A percentile compares a stretch with the other conserved stretches of the same genome.
Evolutionary conservation across 2,113 vertebrate genomes (phyloP).

Genomic region (Leptobrachium ailaonicum): DNA sequence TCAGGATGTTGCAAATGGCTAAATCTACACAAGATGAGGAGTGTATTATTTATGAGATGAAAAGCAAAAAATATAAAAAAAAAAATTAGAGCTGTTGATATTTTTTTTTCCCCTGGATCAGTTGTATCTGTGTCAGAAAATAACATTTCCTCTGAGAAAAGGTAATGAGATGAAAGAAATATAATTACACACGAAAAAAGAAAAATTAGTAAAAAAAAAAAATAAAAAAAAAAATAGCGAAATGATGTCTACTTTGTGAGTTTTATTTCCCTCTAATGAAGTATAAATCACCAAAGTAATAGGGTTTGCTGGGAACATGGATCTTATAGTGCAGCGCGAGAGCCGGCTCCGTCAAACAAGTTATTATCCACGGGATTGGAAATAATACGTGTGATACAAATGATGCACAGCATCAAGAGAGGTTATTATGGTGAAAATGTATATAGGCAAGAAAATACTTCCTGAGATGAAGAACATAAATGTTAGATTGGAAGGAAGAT

Average conservation of each 20-base stretch:
- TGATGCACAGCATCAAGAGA: too few relatives aligned
- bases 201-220: not conserved
- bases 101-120: constrained; percentile 38
- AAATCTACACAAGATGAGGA: constrained; percentile 38
- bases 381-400: too few relatives aligned
- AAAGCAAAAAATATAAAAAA: not conserved
- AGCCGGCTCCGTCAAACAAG: too few relatives aligned
- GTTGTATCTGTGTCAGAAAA: constrained; percentile 32
- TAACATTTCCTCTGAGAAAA: constrained; percentile 31
- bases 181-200: constrained; percentile 29
- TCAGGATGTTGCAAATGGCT: constrained; percentile 44
- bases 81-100: constrained; percentile 19
- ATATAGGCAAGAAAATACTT: too few relatives aligned
- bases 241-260: constrained; percentile 16
- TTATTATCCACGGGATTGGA: too few relatives aligned
- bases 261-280: not conserved
- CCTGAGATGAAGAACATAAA: too few relatives aligned
- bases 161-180: constrained; percentile 37
- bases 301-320: too few relatives aligned
- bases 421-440: too few relatives aligned
- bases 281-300: not conserved
- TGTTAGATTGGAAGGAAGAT: too few relatives aligned
- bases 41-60: constrained; percentile 49
- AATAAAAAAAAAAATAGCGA: constrained; percentile 9
- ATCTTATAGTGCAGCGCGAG: too few relatives aligned